Evolutionary conservation across 1,140 invertebrate species (phyloP), one percentile per base, ranked within the genome.

Genomic region (Drosophila mauritiana): DNA sequence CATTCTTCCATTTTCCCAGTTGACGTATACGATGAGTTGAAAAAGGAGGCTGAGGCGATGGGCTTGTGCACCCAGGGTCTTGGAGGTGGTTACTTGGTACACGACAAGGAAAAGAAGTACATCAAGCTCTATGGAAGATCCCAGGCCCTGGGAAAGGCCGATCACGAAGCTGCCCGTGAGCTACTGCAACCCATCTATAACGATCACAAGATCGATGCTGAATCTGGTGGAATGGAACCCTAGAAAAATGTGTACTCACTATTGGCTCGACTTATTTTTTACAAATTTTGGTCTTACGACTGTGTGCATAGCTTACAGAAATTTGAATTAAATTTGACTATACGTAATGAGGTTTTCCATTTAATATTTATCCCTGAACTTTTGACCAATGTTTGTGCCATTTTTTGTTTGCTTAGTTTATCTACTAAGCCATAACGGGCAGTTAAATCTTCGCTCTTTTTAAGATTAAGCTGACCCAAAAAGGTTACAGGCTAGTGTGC

Each of bases 81-180:
- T 10, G 81, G 81, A 2, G 81, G 81, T 11, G 81, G 81, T 2
- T 68, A 51, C 37, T 31, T 85, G 25, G 63, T 73, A 0, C 73
- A 80, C 36, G 77, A 85, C 55, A 10, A 8, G 4, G 40, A 67
- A 1, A 77, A 85, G 12, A 73, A 77, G 8, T 77, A 69, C 15
- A 73, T 85, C 2, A 85, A 80, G 42, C 58, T 85, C 7, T 85
- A 73, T 48, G 81, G 81, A 4, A 53, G 42, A 8, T 84, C 80
- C 0, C 43, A 55, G 37, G 8, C 36, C 1, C 17, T 85, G 52
- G 81, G 81, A 45, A 85, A 61, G 22, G 81, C 81, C 7, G 49
- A 85, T 34, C 81, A 85, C 46, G 48, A 58, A 4, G 57, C 68
- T 31, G 40, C 81, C 1, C 52, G 54, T 12, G 59, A 65, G 0